These are phyloP conservation scores for Brachionus paranguensis DNA, from an alignment of 1,140 invertebrate genomes.

Conservation along the genomic window DNA sequence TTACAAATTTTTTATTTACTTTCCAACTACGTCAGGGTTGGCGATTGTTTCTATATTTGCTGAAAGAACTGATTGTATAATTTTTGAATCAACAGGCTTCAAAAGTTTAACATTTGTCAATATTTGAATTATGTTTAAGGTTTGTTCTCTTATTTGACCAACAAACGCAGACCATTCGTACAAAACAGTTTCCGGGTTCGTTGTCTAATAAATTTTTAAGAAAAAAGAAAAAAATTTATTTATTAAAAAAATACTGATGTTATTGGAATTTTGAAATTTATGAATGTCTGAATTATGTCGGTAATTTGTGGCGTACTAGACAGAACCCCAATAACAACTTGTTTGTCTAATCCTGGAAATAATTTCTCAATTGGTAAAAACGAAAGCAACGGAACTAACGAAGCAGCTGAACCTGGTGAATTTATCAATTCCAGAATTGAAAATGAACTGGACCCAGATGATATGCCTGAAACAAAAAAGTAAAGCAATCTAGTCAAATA, in stretches of 20 bases:
- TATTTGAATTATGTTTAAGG: conserved; percentile 17
- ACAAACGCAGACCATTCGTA: conserved; percentile 28
- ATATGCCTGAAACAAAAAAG: neutral
- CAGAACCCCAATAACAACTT: neutral
- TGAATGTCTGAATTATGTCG: neutral
- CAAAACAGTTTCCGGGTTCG: neutral
- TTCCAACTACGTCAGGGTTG: conserved; percentile 32
- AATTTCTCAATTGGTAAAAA: conserved; percentile 25
- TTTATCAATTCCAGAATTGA: neutral
- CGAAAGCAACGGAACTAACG: neutral
- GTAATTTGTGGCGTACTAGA: conserved; percentile 8
- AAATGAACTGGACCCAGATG: neutral
- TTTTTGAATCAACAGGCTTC: conserved; percentile 18
- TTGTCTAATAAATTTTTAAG: neutral
- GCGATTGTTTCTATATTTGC: conserved; percentile 29
- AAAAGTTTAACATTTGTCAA: conserved; percentile 27
- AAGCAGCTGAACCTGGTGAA: neutral
- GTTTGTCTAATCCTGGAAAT: neutral
- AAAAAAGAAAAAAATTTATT: neutral
- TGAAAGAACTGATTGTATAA: conserved; percentile 16
- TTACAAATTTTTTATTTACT: neutral
- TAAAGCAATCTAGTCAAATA: neutral
- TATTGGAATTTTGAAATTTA: neutral
- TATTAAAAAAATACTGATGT: neutral
- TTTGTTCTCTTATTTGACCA: neutral